Percentiles rank a stretch among this genome's conserved stretches.
Conservation (phyloP, 2,113 vertebrate species). For the Hippolais icterina region DNA sequence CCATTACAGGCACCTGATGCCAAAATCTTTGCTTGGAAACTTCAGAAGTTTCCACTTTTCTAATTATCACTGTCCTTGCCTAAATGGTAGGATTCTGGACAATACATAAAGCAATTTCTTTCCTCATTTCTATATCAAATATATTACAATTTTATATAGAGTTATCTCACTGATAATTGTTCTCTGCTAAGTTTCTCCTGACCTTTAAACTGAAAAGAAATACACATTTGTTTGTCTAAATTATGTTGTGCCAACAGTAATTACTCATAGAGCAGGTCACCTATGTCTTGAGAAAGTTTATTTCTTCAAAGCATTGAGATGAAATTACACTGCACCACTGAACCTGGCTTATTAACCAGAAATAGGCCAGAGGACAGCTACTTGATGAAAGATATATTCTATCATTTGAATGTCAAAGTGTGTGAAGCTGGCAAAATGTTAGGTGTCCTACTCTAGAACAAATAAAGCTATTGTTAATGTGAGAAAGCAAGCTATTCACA, state of each 20-base stretch:
- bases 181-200: background rate
- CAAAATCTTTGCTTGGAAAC: background rate
- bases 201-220: slow-evolving; percentile 12
- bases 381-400: background rate
- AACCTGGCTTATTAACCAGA: background rate
- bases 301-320: background rate
- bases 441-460: background rate
- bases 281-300: background rate
- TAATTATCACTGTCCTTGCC: background rate
- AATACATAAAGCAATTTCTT: background rate
- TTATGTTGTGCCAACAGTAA: background rate
- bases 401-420: background rate
- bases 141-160: background rate
- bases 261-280: slow-evolving; percentile 9
- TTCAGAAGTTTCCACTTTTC: background rate
- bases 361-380: background rate
- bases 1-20: background rate
- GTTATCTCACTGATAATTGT: background rate
- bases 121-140: background rate
- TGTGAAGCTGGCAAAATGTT: background rate
- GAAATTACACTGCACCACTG: background rate
- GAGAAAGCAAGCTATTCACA: slow-evolving; percentile 10
- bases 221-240: slow-evolving; percentile 24
- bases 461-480: background rate
- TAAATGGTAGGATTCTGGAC: background rate